Evolutionary conservation across 2,797 vertebrate species (phyloP).

Genomic region (Erithacus rubecula): DNA sequence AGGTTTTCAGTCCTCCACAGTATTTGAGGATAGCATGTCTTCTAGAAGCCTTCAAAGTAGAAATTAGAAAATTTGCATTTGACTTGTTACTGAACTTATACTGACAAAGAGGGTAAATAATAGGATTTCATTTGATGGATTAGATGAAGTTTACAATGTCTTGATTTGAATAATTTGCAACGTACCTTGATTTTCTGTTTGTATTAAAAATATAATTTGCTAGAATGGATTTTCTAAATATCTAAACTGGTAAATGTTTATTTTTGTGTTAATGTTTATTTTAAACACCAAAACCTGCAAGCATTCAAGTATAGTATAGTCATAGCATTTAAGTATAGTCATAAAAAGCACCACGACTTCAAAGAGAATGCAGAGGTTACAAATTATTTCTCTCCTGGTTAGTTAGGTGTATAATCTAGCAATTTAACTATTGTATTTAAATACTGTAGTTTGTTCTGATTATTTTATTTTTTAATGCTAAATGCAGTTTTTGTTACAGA

Average conservation of each 20-base stretch:
- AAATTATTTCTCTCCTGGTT: neutral
- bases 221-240: neutral
- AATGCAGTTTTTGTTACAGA: conserved; percentile 43
- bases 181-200: neutral
- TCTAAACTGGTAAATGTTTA: neutral
- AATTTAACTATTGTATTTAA: no score
- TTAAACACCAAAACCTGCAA: neutral
- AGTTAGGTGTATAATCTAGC: neutral
- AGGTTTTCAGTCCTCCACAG: neutral
- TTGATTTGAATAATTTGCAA: neutral
- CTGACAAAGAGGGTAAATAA: neutral
- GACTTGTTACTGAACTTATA: neutral
- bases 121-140: neutral
- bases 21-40: neutral
- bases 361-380: neutral
- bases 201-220: neutral
- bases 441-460: neutral
- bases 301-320: neutral
- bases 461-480: neutral
- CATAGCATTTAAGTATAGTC: neutral
- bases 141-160: neutral
- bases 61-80: neutral
- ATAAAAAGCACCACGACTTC: neutral
- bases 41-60: neutral
- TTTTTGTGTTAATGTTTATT: neutral